These are phyloP conservation scores for Odobenus rosmarus DNA, from an alignment of 2,113 vertebrate genomes.

Conservation along the genomic window DNA sequence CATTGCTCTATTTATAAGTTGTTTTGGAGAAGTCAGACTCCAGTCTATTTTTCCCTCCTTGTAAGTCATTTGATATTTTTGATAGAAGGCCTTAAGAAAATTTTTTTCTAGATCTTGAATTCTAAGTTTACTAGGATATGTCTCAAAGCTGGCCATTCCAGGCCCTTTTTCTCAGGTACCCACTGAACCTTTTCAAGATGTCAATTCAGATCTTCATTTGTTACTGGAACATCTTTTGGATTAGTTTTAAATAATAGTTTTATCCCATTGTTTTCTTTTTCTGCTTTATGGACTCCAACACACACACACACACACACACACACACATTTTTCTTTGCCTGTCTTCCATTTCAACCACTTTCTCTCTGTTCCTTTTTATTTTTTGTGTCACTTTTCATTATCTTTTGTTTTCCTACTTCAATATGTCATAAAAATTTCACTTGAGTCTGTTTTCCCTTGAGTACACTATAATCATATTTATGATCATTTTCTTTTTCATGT, in stretches of 20 bases:
- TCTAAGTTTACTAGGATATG: neutral
- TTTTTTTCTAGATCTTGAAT: neutral
- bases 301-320: neutral
- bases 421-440: neutral
- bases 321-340: neutral
- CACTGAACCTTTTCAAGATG: neutral
- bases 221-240: neutral
- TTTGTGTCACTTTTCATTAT: conserved; percentile 5
- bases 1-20: neutral
- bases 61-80: conserved; percentile 17
- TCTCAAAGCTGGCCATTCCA: neutral
- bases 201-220: neutral
- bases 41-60: neutral
- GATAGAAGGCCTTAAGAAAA: neutral
- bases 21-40: neutral
- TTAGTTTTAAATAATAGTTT: neutral
- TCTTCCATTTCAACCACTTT: conserved; percentile 58
- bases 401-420: neutral
- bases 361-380: conserved; percentile 14
- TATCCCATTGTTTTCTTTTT: neutral
- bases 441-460: neutral
- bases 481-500: neutral
- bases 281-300: neutral
- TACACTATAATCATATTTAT: neutral
- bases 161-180: neutral